phyloP scores from a whole-genome alignment of 2,797 vertebrate species.

The Pachyuromys duprasi region DNA sequence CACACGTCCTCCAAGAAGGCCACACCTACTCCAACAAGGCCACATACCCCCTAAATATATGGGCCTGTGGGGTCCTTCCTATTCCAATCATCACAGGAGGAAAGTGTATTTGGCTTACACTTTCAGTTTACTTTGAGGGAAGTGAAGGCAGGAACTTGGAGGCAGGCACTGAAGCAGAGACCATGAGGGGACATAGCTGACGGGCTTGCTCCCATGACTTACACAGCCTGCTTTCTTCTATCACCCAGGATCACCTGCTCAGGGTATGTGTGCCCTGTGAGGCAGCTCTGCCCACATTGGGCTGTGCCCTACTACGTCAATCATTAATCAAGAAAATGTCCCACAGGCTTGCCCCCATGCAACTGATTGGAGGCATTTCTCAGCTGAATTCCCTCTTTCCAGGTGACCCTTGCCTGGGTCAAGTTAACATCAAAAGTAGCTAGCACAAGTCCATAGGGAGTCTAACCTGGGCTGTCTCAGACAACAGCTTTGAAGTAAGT shows the following conservation, averaged over 20 bases:
- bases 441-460: not conserved
- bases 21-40: not conserved
- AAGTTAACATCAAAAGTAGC: not conserved
- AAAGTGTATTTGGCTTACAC: not conserved
- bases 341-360: not conserved
- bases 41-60: not conserved
- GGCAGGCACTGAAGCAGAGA: not conserved
- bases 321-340: not conserved
- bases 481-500: not conserved
- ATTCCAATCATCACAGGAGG: not conserved
- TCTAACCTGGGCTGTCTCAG: not conserved
- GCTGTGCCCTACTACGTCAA: not conserved
- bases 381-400: not conserved
- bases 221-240: not conserved
- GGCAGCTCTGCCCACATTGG: not conserved
- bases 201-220: not conserved
- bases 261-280: not conserved
- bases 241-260: not conserved
- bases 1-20: not conserved
- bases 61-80: not conserved
- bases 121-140: not conserved
- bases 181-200: too few relatives aligned
- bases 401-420: not conserved
- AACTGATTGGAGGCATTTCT: not conserved
- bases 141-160: not conserved